Evolutionary conservation across 2,113 vertebrate species (phyloP).

Genomic region (Neogale vison): DNA sequence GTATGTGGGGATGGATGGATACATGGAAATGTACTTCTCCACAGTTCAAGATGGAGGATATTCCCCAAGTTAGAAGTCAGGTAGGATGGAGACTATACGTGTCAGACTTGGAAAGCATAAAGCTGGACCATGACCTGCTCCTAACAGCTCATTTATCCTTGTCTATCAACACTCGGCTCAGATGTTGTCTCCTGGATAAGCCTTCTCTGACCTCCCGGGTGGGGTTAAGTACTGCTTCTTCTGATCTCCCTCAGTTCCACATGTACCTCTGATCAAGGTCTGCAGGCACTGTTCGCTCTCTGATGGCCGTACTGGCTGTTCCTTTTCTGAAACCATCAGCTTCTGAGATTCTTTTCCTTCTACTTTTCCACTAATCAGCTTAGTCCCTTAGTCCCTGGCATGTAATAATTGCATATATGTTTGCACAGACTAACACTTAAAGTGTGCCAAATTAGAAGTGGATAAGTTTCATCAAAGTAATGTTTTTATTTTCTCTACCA

Average conservation of each 20-base stretch:
- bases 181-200: neutral
- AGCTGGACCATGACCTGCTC: neutral
- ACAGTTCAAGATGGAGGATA: neutral
- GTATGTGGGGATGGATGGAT: neutral
- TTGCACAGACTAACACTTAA: neutral
- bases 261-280: neutral
- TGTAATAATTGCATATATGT: neutral
- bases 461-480: neutral
- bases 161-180: constrained; percentile 37
- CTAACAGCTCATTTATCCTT: neutral
- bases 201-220: neutral
- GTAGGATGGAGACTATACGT: neutral
- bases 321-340: neutral
- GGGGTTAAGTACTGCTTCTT: neutral
- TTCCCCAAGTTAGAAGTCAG: neutral
- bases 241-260: neutral
- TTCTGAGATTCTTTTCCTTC: neutral
- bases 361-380: neutral
- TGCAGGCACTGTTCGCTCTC: neutral
- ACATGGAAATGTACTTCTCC: neutral
- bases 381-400: neutral
- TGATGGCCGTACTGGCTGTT: neutral
- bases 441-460: neutral
- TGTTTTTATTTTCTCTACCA: constrained; percentile 3
- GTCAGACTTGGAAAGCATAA: neutral